These are phyloP conservation scores for Tympanuchus pallidicinctus DNA, from an alignment of 2,113 vertebrate species.

Conservation along the genomic window DNA sequence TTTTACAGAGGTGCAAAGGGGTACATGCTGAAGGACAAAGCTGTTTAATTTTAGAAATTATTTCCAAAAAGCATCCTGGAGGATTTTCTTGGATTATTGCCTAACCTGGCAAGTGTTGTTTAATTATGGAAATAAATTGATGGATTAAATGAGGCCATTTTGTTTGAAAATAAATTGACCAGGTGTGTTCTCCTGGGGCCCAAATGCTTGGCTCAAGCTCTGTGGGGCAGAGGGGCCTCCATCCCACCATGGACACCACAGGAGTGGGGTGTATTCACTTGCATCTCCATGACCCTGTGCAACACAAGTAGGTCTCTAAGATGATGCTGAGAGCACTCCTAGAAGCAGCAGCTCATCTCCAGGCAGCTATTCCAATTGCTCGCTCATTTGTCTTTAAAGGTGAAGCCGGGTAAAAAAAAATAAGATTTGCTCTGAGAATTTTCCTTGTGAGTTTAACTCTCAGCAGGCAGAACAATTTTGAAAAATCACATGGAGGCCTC, in stretches of 20 bases:
- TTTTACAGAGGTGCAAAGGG: neutral
- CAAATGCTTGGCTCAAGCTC: neutral
- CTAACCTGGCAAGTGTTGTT: neutral
- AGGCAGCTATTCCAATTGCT: neutral
- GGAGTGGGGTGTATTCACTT: neutral
- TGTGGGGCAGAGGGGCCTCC: neutral
- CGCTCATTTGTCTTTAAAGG: neutral
- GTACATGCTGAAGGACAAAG: neutral
- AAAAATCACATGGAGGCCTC: neutral
- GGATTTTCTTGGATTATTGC: rapidly evolving
- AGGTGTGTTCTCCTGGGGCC: neutral
- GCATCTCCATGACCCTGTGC: neutral
- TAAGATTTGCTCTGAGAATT: neutral
- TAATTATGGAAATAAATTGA: neutral
- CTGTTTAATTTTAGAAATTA: neutral
- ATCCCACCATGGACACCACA: neutral
- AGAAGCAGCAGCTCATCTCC: neutral
- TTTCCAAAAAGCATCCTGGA: neutral
- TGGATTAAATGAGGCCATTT: neutral
- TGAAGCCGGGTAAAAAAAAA: neutral
- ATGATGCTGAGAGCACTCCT: neutral
- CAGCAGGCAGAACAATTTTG: neutral
- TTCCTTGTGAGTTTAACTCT: neutral
- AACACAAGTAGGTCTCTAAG: rapidly evolving
- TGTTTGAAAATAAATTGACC: neutral